A percentile compares a stretch with the other conserved stretches of the same genome.
Evolutionary conservation across 2,888 invertebrate genomes (phyloP).

Genomic region (Macrosoma leucophasiata): DNA sequence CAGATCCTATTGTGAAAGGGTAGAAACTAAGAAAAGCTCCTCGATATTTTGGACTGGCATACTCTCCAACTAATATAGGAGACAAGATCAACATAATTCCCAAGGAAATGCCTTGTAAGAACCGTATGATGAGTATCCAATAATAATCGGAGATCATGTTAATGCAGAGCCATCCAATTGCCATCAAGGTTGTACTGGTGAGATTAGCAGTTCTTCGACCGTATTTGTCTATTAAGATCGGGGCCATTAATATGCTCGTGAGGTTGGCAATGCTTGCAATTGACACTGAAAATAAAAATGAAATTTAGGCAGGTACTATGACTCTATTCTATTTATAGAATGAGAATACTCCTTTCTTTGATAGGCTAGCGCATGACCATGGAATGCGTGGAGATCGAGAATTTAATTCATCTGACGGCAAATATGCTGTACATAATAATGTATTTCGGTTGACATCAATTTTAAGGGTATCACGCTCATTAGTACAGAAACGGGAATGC

Average conservation of each 20-base stretch:
- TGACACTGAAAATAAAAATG: constrained; percentile 36
- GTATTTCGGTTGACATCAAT: too few species aligned
- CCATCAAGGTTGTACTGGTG: constrained; percentile 52
- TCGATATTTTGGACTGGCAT: constrained; percentile 71
- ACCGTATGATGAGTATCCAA: constrained; percentile 35
- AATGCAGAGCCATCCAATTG: constrained; percentile 69
- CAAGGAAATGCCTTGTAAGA: constrained; percentile 53
- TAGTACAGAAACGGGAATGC: too few species aligned
- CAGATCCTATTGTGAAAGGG: constrained; percentile 71
- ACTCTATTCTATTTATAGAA: neutral
- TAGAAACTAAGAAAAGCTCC: constrained; percentile 74
- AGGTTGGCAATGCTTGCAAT: constrained; percentile 41
- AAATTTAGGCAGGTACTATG: neutral
- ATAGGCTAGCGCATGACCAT: neutral
- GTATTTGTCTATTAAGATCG: constrained; percentile 59
- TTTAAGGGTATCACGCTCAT: too few species aligned
- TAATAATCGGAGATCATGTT: constrained; percentile 8
- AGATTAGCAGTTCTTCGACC: constrained; percentile 69
- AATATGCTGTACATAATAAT: too few species aligned
- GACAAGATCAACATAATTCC: constrained; percentile 62
- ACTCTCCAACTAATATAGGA: constrained; percentile 69
- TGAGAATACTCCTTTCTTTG: neutral
- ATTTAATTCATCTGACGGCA: too few species aligned
- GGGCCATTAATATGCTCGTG: constrained; percentile 39
- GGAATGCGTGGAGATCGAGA: too few species aligned